These are phyloP conservation scores for Mellilla xanthometata DNA, from an alignment of 2,888 invertebrate species.

Conservation along the genomic window DNA sequence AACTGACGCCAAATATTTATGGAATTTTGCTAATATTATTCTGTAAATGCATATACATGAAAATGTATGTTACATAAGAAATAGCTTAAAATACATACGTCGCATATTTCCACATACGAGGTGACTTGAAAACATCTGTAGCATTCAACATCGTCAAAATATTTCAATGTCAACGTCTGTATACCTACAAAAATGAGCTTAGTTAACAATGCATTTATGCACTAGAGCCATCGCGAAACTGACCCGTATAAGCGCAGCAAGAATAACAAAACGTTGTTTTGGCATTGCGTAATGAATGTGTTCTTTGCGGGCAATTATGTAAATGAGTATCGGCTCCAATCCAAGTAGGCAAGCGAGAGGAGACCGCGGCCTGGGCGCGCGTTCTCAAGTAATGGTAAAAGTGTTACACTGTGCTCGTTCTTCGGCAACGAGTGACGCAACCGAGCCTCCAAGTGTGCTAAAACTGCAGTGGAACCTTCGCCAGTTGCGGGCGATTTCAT, in stretches of 20 bases:
- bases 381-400: slow-evolving; percentile 67
- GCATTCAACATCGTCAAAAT: slow-evolving; percentile 10
- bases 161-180: slow-evolving; percentile 26
- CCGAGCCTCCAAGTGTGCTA: slow-evolving; percentile 70
- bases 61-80: no score
- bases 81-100: background rate
- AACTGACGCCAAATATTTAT: no score
- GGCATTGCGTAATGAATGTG: slow-evolving; percentile 68
- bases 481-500: slow-evolving; percentile 16
- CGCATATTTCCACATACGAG: background rate
- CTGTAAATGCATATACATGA: no score
- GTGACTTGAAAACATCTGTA: slow-evolving; percentile 3
- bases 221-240: slow-evolving; percentile 31
- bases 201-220: slow-evolving; percentile 27
- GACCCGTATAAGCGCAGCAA: slow-evolving; percentile 60
- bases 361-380: slow-evolving; percentile 37
- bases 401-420: slow-evolving; percentile 76
- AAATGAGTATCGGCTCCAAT: slow-evolving; percentile 64
- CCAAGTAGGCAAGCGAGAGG: slow-evolving; percentile 64
- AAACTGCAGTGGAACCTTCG: slow-evolving; percentile 73
- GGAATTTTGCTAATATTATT: no score
- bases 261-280: slow-evolving; percentile 68
- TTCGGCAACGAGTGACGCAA: slow-evolving; percentile 57
- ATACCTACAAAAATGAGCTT: slow-evolving; percentile 12
- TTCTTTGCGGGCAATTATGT: slow-evolving; percentile 76